Base-by-base conservation (phyloP, 2,797 vertebrate species). In the Novumbra hubbsi region DNA sequence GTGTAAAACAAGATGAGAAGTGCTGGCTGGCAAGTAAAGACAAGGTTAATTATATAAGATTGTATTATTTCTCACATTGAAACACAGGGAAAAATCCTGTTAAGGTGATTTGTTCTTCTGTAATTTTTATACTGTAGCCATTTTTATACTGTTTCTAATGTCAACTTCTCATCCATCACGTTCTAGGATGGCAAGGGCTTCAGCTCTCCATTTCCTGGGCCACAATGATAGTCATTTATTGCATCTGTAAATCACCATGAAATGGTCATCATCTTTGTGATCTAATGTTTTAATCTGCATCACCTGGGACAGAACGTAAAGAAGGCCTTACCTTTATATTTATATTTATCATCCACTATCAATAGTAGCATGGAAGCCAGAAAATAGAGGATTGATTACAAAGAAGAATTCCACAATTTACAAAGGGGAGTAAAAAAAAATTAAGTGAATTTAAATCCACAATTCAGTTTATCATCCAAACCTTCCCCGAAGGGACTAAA, bases 231-330 rank as follows among this genome's bases (percentile, higher is more conserved):
- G 68, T 76, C 70, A 81, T 73, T 78, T 80, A 32, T 73, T 71
- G 65, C 55, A 45, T 60, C 68, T 57, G 49, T 34, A 66, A 57
- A 78, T 71, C 24, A 75, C 76, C 80, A 72, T 81, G 49, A 80
- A 80, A 78, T 64, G 50, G 11, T 68, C 73, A 70, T 76, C 63
- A 60, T 68, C 74, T 62, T 72, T 70, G 68, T 72, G 30, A 78
- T 80, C 67, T 72, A 77, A 76, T 78, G 72, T 79, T 86, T 84
- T 83, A 76, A 83, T 84, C 71, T 75, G 63, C 62, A 66, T 73
- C 55, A 68, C 50, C 52, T 24, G 16, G 7, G 16, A 8, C 0
- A 5, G 32, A 16, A 73, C 74, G 49, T 67, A 74, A 69, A 76
- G 76, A 76, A 76, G 62, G 45, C 68, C n/a, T 48, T 65, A 62